Evolutionary conservation across 2,113 vertebrate species (phyloP), one percentile per base, ranked within the genome.

Genomic region (Ciconia stormi): DNA sequence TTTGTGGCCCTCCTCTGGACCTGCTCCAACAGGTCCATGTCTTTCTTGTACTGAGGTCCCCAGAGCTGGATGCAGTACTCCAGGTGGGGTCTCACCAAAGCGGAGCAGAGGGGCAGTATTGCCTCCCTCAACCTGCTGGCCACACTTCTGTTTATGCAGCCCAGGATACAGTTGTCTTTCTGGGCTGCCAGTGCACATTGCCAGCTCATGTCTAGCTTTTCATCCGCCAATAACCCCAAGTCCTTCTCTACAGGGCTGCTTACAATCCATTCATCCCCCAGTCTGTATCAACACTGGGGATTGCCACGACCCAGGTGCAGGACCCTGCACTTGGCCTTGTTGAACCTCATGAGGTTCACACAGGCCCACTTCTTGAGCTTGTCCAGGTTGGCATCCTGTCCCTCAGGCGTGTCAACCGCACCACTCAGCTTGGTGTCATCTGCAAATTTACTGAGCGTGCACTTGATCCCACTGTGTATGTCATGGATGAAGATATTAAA

Each of bases 1-100:
- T 53, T 53, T 14, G 16, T 50, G 16, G 12, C 7, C 23, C 16
- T 76, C 11, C 15, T 50, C 23, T 85, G 69, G 65, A 46, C 30
- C 3, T 0, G 0, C 15, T 67, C 6, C 42, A 63, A n/a, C 15
- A 42, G 12, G 4, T 58, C 16, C 3, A 7, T 56, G n/a, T 56
- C 25, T 25, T 53, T 67, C 50, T 22, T 50, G 5, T 71, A 13
- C 29, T 50, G 30, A 59, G 26, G 50, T 6, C 26, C 6, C 29
- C 40, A 46, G 56, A 56, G 49, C 32, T 46, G 11, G 26, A 67
- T 2, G 5, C 40, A 38, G 11, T 22, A n/a, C 36, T 42, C 32
- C 44, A 70, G 6, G 22, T 49, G 14, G 9, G 22, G 29, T 22
- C 18, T 40, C 14, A 44, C 1, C 6, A 76, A 42, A 53, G 26